Percentiles rank a stretch among this genome's conserved stretches.
Evolutionary conservation across 2,888 invertebrate species (phyloP).

Genomic region (Apomyelois bistriatella): DNA sequence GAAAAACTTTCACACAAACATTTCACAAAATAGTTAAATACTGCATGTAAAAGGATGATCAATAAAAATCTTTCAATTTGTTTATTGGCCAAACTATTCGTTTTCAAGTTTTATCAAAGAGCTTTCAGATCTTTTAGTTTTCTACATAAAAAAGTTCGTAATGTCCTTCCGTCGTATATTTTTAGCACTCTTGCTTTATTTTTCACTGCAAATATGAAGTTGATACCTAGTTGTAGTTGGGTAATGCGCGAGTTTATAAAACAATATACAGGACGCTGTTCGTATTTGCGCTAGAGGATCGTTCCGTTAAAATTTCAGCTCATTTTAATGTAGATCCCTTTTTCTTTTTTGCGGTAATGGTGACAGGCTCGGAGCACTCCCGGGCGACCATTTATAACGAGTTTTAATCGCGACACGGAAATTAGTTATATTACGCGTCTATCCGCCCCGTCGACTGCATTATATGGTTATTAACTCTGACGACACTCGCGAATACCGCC

Average conservation of each 20-base stretch:
- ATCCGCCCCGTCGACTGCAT: conserved; percentile 42
- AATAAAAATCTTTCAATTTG: not conserved
- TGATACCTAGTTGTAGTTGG: conserved; percentile 5
- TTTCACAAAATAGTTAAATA: too few relatives aligned
- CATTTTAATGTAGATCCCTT: conserved; percentile 48
- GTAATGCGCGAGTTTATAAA: conserved; percentile 18
- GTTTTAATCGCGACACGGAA: conserved; percentile 61
- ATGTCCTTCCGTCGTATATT: not conserved
- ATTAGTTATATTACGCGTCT: conserved; percentile 57
- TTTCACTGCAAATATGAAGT: not conserved
- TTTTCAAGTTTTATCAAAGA: not conserved
- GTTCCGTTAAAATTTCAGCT: conserved; percentile 43
- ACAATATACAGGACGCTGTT: conserved; percentile 9
- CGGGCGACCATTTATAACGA: conserved; percentile 56
- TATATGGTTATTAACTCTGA: conserved; percentile 51
- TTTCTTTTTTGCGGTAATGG: conserved; percentile 57
- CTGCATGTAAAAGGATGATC: too few relatives aligned
- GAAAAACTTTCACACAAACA: too few relatives aligned
- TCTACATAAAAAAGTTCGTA: conserved; percentile 6
- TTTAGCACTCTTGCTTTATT: not conserved
- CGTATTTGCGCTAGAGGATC: conserved; percentile 24
- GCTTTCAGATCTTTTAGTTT: not conserved
- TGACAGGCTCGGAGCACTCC: conserved; percentile 48
- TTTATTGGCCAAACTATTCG: not conserved
- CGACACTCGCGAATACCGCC: conserved; percentile 30